These are phyloP conservation scores for Syngnathus floridae DNA, from an alignment of 2,113 vertebrate genomes.

Conservation along the genomic window DNA sequence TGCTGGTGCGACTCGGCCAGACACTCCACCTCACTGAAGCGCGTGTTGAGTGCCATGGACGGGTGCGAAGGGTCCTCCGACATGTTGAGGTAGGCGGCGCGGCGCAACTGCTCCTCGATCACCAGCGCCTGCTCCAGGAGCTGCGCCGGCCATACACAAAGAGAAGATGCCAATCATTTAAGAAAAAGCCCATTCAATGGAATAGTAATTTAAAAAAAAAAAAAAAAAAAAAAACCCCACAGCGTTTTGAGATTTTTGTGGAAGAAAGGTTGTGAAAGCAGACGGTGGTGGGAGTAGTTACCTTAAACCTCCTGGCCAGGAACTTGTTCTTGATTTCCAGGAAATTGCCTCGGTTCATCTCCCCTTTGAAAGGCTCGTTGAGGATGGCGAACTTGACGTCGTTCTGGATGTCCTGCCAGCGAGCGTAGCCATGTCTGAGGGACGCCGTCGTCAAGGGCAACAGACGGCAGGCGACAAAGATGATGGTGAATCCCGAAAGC, in stretches of 20 bases:
- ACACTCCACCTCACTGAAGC: slow-evolving; percentile 95
- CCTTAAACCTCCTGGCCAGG: slow-evolving; percentile 95
- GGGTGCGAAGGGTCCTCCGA: slow-evolving; percentile 94
- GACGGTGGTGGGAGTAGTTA: slow-evolving; percentile 23
- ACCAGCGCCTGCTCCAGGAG: slow-evolving; percentile 93
- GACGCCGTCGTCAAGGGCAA: slow-evolving; percentile 64
- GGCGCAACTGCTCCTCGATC: slow-evolving; percentile 92
- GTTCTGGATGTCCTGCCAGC: slow-evolving; percentile 99
- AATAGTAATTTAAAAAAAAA: no score
- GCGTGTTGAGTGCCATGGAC: slow-evolving; percentile 93
- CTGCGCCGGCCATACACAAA: slow-evolving; percentile 49
- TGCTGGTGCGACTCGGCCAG: slow-evolving; percentile 96
- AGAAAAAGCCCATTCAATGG: no score
- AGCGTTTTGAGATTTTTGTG: no score
- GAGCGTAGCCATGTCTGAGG: slow-evolving; percentile 92
- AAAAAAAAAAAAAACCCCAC: no score
- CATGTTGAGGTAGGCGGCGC: slow-evolving; percentile 97
- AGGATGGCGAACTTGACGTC: slow-evolving; percentile 94
- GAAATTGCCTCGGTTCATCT: slow-evolving; percentile 97
- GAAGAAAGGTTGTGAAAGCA: background rate
- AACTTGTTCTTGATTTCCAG: slow-evolving; percentile 99
- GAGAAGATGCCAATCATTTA: no score
- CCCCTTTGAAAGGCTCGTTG: slow-evolving; percentile 96
- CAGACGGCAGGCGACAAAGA: background rate
- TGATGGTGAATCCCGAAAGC: background rate